phyloP scores from a whole-genome alignment of 2,113 vertebrate genomes.

The Prunella fulvescens region DNA sequence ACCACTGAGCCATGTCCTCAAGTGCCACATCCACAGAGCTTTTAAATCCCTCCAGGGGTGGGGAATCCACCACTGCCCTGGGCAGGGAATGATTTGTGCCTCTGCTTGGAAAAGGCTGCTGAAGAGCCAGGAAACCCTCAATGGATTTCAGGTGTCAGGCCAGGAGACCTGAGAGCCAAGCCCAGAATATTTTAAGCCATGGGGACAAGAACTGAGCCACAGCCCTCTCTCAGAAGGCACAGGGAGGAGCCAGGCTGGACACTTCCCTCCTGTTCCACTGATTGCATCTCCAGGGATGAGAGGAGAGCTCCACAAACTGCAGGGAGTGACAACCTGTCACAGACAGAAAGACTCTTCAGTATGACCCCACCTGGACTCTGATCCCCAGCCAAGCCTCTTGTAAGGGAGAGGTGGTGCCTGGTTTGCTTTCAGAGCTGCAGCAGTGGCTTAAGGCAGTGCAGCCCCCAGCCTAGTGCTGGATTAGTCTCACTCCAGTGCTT shows the following conservation, averaged over 20 bases:
- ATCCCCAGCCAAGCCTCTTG: neutral
- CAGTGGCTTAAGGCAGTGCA: neutral
- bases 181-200: neutral
- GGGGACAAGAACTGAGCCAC: neutral
- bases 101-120: neutral
- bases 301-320: neutral
- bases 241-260: neutral
- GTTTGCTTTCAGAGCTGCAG: neutral
- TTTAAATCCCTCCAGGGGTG: neutral
- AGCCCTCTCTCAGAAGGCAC: neutral
- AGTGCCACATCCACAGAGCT: neutral
- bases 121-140: neutral
- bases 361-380: neutral
- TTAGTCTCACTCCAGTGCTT: slow-evolving; percentile 6
- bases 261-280: neutral
- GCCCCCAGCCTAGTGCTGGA: neutral
- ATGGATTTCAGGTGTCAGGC: neutral
- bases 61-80: neutral
- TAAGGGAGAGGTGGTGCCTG: neutral
- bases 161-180: neutral
- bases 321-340: neutral
- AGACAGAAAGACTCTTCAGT: neutral
- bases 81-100: neutral
- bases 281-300: neutral
- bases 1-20: neutral